These are phyloP conservation scores for Eptesicus fuscus DNA, from an alignment of 2,113 vertebrate species.

Conservation along the genomic window DNA sequence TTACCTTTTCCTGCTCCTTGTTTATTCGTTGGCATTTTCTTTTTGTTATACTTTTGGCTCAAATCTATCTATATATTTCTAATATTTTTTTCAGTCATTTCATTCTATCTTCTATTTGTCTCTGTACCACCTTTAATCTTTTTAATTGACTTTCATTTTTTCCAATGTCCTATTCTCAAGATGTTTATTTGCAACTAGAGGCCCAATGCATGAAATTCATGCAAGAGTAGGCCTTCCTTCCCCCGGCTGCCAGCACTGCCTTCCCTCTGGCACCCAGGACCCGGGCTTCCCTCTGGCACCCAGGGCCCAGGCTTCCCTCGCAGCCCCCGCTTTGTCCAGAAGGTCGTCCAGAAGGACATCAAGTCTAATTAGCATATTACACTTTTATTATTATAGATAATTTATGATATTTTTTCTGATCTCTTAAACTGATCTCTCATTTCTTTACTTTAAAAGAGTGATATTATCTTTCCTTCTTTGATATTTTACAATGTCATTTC, in stretches of 20 bases:
- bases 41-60: conserved; percentile 2
- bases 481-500: not conserved
- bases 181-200: not conserved
- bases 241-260: too few species aligned
- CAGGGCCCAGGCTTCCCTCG: too few species aligned
- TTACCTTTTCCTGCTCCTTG: not conserved
- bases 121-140: not conserved
- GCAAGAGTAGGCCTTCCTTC: too few species aligned
- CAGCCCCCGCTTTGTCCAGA: too few species aligned
- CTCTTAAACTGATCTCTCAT: not conserved
- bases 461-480: not conserved
- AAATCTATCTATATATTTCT: conserved; percentile 6
- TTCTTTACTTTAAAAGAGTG: not conserved
- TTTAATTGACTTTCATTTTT: conserved; percentile 7
- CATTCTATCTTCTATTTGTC: not conserved
- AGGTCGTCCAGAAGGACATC: too few species aligned
- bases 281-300: too few species aligned
- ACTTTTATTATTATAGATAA: not conserved
- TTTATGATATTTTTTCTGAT: not conserved
- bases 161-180: not conserved
- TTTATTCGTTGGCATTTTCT: conserved; percentile 30
- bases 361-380: too few species aligned
- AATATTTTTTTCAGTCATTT: not conserved
- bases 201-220: too few species aligned
- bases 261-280: too few species aligned